Evolutionary conservation across 2,888 invertebrate species (phyloP), one percentile per base, ranked within the genome.

Genomic region (Ypsolopha scabrella): DNA sequence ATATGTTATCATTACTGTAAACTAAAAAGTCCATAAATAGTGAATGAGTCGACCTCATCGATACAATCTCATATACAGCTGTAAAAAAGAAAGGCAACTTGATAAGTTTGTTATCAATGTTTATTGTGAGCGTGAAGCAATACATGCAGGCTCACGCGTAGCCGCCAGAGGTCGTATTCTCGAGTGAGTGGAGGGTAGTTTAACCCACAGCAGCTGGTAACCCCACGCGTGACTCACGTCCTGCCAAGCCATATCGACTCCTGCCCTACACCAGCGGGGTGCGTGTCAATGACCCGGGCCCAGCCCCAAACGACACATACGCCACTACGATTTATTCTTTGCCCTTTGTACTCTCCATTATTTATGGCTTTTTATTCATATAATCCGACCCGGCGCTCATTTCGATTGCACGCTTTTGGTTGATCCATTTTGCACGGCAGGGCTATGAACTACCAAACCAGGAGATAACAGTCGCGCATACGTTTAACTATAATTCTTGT

Each of bases 141-240:
- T 57, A 60, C 60, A 67, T 62, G 64, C 64, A 61, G 58, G 58
- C 61, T 65, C 71, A 68, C 70, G 68, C 70, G 58, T 52, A n/a
- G 35, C 35, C 35, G 34, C 36, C n/a, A 11, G 13, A 43, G 14
- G 11, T 8, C 6, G 47, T 8, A 11, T 36, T 14, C 14, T 36
- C 49, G 11, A 24, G 33, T n/a, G 13, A 36, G 33, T 39, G 38
- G 63, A 72, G 85, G 85, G 82, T 81, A 77, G 82, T 83, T 82
- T 83, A 80, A 74, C 70, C 69, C 67, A 68, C 70, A 79, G 79
- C 85, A 86, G 85, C 85, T 86, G 85, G 80, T 78, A 73, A 75
- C 82, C 81, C 83, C 78, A 74, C 67, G 68, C 74, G 77, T 82
- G 83, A 82, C 67, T 85, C 83, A 83, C 80, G 82, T 85, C 81